Conservation (phyloP, 2,797 vertebrate species). For the Acipenser ruthenus region DNA sequence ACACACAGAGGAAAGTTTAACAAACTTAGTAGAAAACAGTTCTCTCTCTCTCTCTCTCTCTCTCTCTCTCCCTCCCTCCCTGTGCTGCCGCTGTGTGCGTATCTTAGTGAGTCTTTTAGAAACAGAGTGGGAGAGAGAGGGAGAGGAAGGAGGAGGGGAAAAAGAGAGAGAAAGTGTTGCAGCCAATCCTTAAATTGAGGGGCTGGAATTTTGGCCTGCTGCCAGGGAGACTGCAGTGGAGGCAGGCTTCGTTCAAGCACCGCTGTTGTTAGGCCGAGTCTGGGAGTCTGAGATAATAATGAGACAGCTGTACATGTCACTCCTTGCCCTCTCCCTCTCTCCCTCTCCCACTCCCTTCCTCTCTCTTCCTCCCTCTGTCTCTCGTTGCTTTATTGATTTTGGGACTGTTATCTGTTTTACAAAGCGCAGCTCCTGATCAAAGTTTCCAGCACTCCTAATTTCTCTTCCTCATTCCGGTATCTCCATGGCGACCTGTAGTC, state of each 20-base stretch:
- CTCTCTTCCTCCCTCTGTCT: too few relatives aligned
- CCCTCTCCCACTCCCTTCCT: too few relatives aligned
- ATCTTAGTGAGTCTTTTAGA: constrained; percentile 41
- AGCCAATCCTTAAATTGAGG: constrained; percentile 47
- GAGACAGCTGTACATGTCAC: constrained; percentile 38
- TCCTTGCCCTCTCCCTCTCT: constrained; percentile 12
- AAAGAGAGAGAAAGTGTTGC: constrained; percentile 22
- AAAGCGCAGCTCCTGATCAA: too few relatives aligned
- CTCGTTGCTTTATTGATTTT: too few relatives aligned
- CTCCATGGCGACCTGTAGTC: too few relatives aligned
- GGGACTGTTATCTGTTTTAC: too few relatives aligned
- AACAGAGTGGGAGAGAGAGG: constrained; percentile 28
- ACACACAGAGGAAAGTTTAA: not conserved
- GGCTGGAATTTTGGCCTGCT: constrained; percentile 37
- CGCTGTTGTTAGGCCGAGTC: constrained; percentile 52
- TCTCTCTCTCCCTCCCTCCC: constrained; percentile 17
- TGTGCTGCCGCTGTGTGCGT: constrained; percentile 45
- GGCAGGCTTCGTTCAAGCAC: constrained; percentile 47
- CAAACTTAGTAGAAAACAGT: not conserved
- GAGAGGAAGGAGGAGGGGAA: constrained; percentile 28
- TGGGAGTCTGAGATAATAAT: constrained; percentile 24
- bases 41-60: too few relatives aligned
- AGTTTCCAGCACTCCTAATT: too few relatives aligned
- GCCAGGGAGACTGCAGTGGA: constrained; percentile 41
- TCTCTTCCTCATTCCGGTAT: too few relatives aligned